A percentile compares a stretch with the other conserved stretches of the same genome.
Evolutionary conservation across 1,140 invertebrate species (phyloP).

Genomic region (Littorina saxatilis): DNA sequence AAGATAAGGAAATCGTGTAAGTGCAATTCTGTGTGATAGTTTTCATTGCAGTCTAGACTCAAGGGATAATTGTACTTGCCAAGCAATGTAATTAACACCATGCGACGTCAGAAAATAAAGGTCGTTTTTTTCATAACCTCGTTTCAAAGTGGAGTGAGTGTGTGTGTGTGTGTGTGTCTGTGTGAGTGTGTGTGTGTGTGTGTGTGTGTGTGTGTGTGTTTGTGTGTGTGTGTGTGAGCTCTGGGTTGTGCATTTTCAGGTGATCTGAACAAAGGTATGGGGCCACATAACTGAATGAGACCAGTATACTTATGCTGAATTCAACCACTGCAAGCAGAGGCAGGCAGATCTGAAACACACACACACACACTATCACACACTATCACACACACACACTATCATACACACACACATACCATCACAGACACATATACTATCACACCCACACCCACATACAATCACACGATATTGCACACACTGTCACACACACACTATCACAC

Average conservation of each 20-base stretch:
- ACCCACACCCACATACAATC: not conserved
- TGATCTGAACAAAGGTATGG: too few species aligned
- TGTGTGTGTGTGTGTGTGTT: not conserved
- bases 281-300: too few species aligned
- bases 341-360: not conserved
- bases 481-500: too few species aligned
- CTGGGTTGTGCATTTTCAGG: too few species aligned
- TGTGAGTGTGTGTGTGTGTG: slow-evolving; percentile 21
- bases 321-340: not conserved
- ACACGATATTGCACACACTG: too few species aligned
- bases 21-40: too few species aligned
- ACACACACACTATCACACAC: not conserved
- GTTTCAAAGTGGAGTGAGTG: not conserved
- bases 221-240: not conserved
- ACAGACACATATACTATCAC: too few species aligned
- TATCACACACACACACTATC: not conserved
- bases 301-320: too few species aligned
- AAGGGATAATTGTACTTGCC: slow-evolving; percentile 15
- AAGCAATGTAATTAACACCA: slow-evolving; percentile 14
- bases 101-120: slow-evolving; percentile 19
- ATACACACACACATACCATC: not conserved
- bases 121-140: not conserved
- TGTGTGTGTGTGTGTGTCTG: not conserved
- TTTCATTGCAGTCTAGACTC: too few species aligned
- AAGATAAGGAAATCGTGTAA: too few species aligned